phyloP scores from a whole-genome alignment of 2,888 invertebrate species.

The Zeuzera pyrina region DNA sequence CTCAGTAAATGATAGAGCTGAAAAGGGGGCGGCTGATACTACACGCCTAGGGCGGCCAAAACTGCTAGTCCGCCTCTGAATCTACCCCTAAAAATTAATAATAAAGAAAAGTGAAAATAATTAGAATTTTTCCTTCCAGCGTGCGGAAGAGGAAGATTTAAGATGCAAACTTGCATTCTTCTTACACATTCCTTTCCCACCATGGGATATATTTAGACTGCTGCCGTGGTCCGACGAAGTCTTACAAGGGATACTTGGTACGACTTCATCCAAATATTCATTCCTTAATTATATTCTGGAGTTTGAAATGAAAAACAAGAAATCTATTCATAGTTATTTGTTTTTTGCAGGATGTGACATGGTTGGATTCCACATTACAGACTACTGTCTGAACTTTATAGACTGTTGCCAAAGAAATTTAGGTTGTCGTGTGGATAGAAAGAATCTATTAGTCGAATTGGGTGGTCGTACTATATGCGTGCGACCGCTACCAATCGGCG shows the following conservation, averaged over 20 bases:
- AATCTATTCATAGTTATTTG: not conserved
- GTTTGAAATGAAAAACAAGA: not conserved
- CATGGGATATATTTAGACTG: conserved; percentile 93
- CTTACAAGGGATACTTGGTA: conserved; percentile 90
- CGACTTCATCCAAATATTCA: conserved; percentile 16
- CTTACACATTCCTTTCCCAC: conserved; percentile 94
- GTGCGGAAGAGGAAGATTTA: conserved; percentile 83
- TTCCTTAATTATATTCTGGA: not conserved
- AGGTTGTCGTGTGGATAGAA: conserved; percentile 90
- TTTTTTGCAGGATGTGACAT: conserved; percentile 83
- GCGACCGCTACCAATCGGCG: conserved; percentile 89
- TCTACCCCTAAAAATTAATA: no score
- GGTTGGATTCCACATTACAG: conserved; percentile 93
- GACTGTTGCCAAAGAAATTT: conserved; percentile 91
- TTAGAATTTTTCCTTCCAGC: conserved; percentile 41
- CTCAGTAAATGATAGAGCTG: no score
- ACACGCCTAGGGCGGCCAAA: no score
- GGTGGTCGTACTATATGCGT: conserved; percentile 89
- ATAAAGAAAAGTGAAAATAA: not conserved
- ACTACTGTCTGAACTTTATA: conserved; percentile 92
- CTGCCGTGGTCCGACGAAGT: conserved; percentile 96
- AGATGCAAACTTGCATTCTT: conserved; percentile 91
- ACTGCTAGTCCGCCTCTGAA: no score
- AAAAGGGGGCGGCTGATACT: no score
- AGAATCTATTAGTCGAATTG: conserved; percentile 88